Evolutionary conservation across 1,140 invertebrate species (phyloP).

Genomic region (Daktulosphaira vitifoliae): DNA sequence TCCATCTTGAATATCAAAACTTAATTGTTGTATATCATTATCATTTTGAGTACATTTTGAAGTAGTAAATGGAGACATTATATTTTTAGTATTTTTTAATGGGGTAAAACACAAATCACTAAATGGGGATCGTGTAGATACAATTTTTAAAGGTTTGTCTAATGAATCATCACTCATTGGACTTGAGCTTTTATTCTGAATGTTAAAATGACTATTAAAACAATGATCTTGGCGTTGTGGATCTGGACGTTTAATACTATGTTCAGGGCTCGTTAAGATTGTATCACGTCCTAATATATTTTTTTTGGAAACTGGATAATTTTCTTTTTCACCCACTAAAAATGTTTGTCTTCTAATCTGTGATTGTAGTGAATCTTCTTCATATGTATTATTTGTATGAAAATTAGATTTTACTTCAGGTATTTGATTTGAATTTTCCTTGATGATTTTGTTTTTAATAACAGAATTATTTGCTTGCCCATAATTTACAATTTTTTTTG

Average conservation of each 20-base stretch:
- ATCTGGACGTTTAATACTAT: conserved; percentile 18
- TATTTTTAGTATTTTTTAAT: conserved; percentile 25
- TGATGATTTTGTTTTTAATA: not conserved
- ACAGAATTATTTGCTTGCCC: not conserved
- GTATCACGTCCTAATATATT: conserved; percentile 14
- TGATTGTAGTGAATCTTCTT: not conserved
- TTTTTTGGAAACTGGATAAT: conserved; percentile 15
- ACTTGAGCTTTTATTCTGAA: conserved; percentile 12
- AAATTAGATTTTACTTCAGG: not conserved
- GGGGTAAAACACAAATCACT: conserved; percentile 14
- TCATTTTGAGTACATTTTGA: not conserved
- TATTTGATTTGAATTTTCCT: not conserved
- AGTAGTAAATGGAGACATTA: not conserved
- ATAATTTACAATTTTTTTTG: not conserved
- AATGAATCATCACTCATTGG: conserved; percentile 25
- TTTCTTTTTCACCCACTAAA: conserved; percentile 20
- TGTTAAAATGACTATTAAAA: conserved; percentile 26
- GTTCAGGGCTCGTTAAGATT: conserved; percentile 11
- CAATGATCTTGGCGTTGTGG: conserved; percentile 5
- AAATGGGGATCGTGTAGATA: not conserved
- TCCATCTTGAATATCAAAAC: conserved; percentile 13
- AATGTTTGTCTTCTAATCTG: conserved; percentile 11
- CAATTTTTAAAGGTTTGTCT: not conserved
- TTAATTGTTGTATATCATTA: not conserved
- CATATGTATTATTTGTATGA: not conserved